phyloP scores from a whole-genome alignment of 2,797 vertebrate species.

The Cossypha polioptera region DNA sequence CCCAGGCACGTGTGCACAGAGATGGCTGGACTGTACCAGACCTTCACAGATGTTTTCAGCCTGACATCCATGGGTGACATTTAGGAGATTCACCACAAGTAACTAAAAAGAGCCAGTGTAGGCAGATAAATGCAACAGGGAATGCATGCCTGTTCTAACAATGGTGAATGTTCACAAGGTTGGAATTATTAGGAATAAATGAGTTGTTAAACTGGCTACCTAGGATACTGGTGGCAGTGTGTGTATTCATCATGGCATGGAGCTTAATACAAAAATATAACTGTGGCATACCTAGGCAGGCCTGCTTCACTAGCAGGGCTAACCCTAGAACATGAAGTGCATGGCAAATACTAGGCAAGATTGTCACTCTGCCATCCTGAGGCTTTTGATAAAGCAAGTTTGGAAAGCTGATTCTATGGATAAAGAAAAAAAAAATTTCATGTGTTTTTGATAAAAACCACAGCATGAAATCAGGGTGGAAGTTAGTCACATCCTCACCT shows the following conservation, averaged over 20 bases:
- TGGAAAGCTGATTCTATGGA: not conserved
- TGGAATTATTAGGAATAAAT: not conserved
- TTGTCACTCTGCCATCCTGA: not conserved
- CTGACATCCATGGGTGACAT: not conserved
- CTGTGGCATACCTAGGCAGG: not conserved
- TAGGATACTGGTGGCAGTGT: not conserved
- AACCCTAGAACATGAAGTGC: not conserved
- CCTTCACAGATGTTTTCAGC: not conserved
- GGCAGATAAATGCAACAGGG: not conserved
- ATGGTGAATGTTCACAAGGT: not conserved
- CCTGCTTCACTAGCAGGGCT: not conserved
- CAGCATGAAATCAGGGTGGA: conserved; percentile 35
- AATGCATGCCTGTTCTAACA: not conserved
- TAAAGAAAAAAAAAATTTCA: not conserved
- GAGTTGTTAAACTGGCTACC: not conserved
- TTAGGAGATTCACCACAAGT: not conserved
- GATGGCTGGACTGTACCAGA: not conserved
- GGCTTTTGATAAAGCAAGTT: not conserved
- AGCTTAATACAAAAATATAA: not conserved
- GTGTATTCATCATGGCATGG: not conserved
- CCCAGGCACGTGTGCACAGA: not conserved
- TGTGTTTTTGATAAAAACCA: conserved; percentile 36
- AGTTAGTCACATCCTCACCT: conserved; percentile 62
- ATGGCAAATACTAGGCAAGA: not conserved
- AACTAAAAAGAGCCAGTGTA: not conserved